Base-by-base conservation (phyloP, 2,888 invertebrate genomes). In the Drosophila longiperda region DNA sequence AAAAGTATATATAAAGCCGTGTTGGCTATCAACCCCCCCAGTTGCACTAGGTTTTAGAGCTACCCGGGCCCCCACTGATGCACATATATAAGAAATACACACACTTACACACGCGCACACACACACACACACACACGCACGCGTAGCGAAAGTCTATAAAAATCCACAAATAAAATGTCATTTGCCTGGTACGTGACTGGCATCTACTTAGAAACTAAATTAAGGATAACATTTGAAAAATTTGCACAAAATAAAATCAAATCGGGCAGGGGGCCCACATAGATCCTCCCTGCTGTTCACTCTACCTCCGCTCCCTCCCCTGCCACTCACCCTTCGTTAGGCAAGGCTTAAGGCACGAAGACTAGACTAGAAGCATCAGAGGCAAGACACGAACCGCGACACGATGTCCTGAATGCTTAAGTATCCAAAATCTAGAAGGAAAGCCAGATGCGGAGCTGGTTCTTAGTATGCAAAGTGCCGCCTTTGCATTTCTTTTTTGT, bases 121-220 rank as follows among this genome's bases (percentile, higher is more conserved):
- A 34, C 53, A 36, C 34, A 15, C 50, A 62, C 58, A 50, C 66
- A 53, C 67, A 54, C 66, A 49, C 60, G 60, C 64, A 68, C 45
- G 72, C 68, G 57, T 38, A 61, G 17, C 49, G 67, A 78, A 82
- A 82, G 75, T 87, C 88, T 83, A 85, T 74, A 87, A 91, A 90
- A 90, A 83, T 88, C 83, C 82, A 83, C 85, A 88, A 91, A 90
- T 84, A 89, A 90, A 89, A 83, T 91, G 91, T 90, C 91, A 91
- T 91, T 90, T 91, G 91, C 87, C 90, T 86, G 75, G 72, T 78
- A 91, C 91, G 91, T 91, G 91, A 83, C 88, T 85, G 79, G 89
- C 84, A 91, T 91, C 78, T 74, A 75, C 83, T 91, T 89, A 80
- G 83, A 87, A 89, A 89, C 89, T 87, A 89, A 89, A 87, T 89